phyloP scores from a whole-genome alignment of 2,888 invertebrate species.

The Entomobrya proxima region DNA sequence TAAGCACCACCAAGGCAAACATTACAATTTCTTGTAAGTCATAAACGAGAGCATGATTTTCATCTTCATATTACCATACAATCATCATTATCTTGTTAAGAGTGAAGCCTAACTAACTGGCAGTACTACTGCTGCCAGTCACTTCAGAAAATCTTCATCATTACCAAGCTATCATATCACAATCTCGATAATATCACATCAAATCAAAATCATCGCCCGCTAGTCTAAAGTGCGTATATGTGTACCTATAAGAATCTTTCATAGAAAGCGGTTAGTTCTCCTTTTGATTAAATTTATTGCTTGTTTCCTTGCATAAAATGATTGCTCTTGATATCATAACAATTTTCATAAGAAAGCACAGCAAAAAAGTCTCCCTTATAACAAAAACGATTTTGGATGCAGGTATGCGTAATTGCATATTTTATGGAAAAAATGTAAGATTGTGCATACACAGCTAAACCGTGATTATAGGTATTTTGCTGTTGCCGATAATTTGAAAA shows the following conservation, averaged over 20 bases:
- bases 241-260: background rate
- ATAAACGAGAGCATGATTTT: background rate
- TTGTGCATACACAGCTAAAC: background rate
- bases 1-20: background rate
- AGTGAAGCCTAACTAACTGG: constrained; percentile 8
- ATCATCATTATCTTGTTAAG: constrained; percentile 48
- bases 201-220: background rate
- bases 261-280: constrained; percentile 37
- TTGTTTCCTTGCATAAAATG: constrained; percentile 58
- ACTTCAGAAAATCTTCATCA: constrained; percentile 5
- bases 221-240: too few species aligned
- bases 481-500: background rate
- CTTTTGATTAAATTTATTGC: constrained; percentile 65
- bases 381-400: background rate
- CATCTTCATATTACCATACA: background rate
- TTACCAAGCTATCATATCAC: background rate
- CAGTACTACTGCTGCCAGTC: background rate
- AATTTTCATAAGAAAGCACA: constrained; percentile 6
- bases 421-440: background rate
- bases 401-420: background rate
- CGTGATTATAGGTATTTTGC: background rate
- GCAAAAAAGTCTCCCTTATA: background rate
- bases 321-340: constrained; percentile 61
- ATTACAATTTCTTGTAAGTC: background rate
- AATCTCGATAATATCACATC: background rate